Percentiles rank a stretch among this genome's conserved stretches.
phyloP scores from a whole-genome alignment of 2,113 vertebrate species.

The Chloroceryle aenea region DNA sequence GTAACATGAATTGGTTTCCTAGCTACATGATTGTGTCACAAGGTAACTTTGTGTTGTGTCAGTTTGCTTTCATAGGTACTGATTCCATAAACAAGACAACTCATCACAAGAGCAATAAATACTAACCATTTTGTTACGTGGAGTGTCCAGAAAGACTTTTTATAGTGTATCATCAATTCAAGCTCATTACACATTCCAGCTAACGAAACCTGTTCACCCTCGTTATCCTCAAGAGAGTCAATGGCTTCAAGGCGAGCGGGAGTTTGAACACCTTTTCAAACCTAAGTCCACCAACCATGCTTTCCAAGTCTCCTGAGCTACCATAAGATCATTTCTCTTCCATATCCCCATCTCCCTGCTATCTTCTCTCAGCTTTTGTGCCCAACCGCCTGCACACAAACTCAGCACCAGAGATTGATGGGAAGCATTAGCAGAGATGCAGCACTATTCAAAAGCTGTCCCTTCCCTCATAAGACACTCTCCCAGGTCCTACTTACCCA shows the following conservation, averaged over 20 bases:
- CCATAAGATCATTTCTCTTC: neutral
- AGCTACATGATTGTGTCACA: neutral
- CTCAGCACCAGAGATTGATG: neutral
- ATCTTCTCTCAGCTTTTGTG: neutral
- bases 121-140: neutral
- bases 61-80: neutral
- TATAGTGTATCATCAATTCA: neutral
- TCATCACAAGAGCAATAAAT: slow-evolving; percentile 8
- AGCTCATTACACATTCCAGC: neutral
- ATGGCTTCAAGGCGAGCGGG: neutral
- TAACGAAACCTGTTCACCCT: neutral
- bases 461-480: neutral
- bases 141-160: neutral
- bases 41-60: neutral
- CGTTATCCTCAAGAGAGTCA: neutral
- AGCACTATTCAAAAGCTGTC: neutral
- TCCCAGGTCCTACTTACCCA: neutral
- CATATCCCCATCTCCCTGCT: neutral
- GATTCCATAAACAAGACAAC: slow-evolving; percentile 32
- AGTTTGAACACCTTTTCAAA: neutral
- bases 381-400: neutral
- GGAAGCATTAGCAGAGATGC: neutral
- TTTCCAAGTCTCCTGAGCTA: neutral
- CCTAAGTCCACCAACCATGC: neutral
- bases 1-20: slow-evolving; percentile 34